Base-by-base conservation (phyloP, 2,113 vertebrate genomes). In the Ciconia stormi region DNA sequence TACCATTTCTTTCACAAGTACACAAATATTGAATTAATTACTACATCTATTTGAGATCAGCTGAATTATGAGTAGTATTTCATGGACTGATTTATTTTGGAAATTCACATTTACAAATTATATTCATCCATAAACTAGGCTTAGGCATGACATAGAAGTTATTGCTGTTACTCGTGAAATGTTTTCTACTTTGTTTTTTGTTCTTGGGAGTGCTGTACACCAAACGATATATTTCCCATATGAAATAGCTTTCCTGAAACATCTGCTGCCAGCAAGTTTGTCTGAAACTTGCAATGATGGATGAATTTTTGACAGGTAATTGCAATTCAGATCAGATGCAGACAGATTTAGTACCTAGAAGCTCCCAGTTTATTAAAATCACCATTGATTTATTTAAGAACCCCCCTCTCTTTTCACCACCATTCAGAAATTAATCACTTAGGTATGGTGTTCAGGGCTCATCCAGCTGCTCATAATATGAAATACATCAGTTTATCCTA, bases 271-370 rank as follows among this genome's bases (percentile, higher is more conserved):
- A 98, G 94, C 97, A 97, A 97, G 94, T 98, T 97, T 98, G 97
- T 96, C 97, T 97, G 97, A 94, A 98, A 95, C 87, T 95, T 86
- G 97, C 96, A 94, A 85, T 98, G 98, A 98, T 97, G 97, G 98
- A 98, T 98, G 97, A 97, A 97, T 98, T 98, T 98, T 97, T 98
- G 98, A 98, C 98, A 98, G 97, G 98, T 98, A 98, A 98, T 98
- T 98, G 98, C 96, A 98, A 97, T 98, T 98, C 98, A 98, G 98
- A 98, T 98, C 98, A 98, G 98, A 98, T 98, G 96, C 93, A 95
- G 98, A 94, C 97, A 98, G 98, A 98, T 98, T 98, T 98, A 98
- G 95, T 96, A 95, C 94, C 85, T 62, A 93, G 98, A 97, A 98
- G 95, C 95, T 97, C 95, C 97, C 94, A 96, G 97, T 98, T 98